Evolutionary conservation across 1,140 invertebrate species (phyloP).

Genomic region (Apis cerana): DNA sequence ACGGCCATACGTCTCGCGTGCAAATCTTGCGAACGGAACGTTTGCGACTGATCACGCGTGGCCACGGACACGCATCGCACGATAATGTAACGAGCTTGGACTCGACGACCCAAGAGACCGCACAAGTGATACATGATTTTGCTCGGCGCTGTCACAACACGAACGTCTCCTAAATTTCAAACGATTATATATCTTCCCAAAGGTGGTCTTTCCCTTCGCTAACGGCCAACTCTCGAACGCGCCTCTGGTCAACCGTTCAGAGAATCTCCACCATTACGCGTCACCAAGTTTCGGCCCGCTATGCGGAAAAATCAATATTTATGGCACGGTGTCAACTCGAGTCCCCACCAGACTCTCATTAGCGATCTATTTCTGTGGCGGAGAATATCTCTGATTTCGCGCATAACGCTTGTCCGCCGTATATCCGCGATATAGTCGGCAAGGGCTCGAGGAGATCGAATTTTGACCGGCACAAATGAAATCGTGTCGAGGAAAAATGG

Average conservation of each 20-base stretch:
- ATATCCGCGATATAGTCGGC: neutral
- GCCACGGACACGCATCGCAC: conserved; percentile 15
- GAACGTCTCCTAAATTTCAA: conserved; percentile 66
- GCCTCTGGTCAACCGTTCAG: neutral
- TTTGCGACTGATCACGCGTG: neutral
- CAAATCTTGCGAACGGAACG: conserved; percentile 5
- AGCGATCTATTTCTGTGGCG: conserved; percentile 38
- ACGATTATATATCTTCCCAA: conserved; percentile 65
- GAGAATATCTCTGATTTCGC: neutral
- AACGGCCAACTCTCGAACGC: neutral
- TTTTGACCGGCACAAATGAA: conserved; percentile 49
- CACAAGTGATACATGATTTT: conserved; percentile 60
- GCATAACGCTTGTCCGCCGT: neutral
- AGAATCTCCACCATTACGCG: conserved; percentile 45
- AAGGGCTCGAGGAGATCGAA: conserved; percentile 40
- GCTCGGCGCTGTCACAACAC: conserved; percentile 67
- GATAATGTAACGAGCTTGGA: conserved; percentile 50
- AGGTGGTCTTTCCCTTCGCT: neutral
- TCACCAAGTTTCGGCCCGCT: conserved; percentile 29
- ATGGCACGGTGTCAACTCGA: conserved; percentile 28
- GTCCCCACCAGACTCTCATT: conserved; percentile 13
- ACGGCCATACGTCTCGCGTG: conserved; percentile 10
- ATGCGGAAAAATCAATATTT: conserved; percentile 62
- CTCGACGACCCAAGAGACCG: neutral
- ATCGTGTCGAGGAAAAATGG: neutral